Conservation (phyloP, 2,888 invertebrate genomes). For the Spodoptera picta region DNA sequence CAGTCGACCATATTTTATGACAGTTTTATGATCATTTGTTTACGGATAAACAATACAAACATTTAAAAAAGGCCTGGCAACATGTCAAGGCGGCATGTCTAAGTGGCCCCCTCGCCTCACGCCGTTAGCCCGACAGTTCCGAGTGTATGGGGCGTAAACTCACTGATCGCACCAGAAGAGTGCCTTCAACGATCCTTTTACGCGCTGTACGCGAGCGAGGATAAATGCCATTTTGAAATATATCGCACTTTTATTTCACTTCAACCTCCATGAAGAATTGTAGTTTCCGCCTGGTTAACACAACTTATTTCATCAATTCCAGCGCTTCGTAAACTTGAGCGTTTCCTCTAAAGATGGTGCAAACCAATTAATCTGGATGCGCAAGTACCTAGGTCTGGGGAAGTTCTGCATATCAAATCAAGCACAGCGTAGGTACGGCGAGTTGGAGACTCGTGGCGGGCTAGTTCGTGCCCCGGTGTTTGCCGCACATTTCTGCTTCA, state of each 20-base stretch:
- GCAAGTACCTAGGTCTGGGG: conserved; percentile 26
- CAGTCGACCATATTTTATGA: no score
- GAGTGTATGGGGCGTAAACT: conserved; percentile 66
- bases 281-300: conserved; percentile 17
- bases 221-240: conserved; percentile 61
- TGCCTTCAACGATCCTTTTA: conserved; percentile 68
- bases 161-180: conserved; percentile 64
- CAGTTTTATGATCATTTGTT: conserved; percentile 38
- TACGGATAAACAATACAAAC: conserved; percentile 46
- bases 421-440: conserved; percentile 54
- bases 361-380: conserved; percentile 43
- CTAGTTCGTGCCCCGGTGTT: conserved; percentile 62
- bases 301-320: conserved; percentile 39
- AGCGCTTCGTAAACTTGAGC: conserved; percentile 18
- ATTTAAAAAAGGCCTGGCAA: conserved; percentile 46
- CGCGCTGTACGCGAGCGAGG: conserved; percentile 57
- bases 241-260: conserved; percentile 57
- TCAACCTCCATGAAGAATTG: conserved; percentile 39
- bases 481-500: conserved; percentile 75
- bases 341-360: conserved; percentile 30
- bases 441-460: conserved; percentile 56
- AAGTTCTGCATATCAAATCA: conserved; percentile 70
- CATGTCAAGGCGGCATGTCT: conserved; percentile 49
- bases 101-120: conserved; percentile 50
- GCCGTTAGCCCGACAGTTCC: conserved; percentile 58